These are phyloP conservation scores for Teleiodes luculella DNA, from an alignment of 2,888 invertebrate genomes.

Conservation along the genomic window DNA sequence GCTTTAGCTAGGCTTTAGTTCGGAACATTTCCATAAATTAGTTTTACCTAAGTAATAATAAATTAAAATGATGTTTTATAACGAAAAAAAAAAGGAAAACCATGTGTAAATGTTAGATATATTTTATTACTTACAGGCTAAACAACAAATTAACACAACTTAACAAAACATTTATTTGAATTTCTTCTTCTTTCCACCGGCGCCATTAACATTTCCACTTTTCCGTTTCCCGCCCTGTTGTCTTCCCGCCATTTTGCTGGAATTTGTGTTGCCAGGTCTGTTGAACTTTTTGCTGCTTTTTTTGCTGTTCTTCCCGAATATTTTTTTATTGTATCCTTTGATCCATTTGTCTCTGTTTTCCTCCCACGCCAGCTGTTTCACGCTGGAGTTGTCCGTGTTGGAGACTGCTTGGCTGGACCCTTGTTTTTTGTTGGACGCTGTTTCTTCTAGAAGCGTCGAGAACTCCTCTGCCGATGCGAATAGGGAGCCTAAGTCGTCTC, in stretches of 20 bases:
- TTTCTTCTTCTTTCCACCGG: constrained; percentile 60
- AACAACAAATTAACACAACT: background rate
- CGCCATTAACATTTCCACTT: constrained; percentile 35
- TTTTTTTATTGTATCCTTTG: constrained; percentile 75
- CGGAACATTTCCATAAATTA: too few species aligned
- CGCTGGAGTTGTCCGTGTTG: constrained; percentile 87
- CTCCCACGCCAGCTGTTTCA: constrained; percentile 91
- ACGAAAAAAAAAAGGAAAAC: too few species aligned
- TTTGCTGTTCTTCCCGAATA: constrained; percentile 52
- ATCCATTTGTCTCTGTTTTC: constrained; percentile 82
- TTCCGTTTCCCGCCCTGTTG: constrained; percentile 52
- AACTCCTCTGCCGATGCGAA: constrained; percentile 95
- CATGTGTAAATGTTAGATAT: too few species aligned
- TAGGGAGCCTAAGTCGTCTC: constrained; percentile 78
- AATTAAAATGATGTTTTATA: too few species aligned
- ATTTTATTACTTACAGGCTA: too few species aligned
- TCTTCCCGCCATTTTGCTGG: constrained; percentile 38
- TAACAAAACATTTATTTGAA: constrained; percentile 16
- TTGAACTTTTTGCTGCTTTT: constrained; percentile 31
- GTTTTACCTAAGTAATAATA: too few species aligned
- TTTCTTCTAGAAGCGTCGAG: constrained; percentile 91
- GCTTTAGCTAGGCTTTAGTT: too few species aligned
- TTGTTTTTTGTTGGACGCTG: constrained; percentile 81
- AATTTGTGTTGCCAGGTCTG: constrained; percentile 35
- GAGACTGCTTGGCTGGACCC: constrained; percentile 83